These are phyloP conservation scores for Toxostoma redivivum DNA, from an alignment of 2,113 vertebrate genomes.

Conservation along the genomic window DNA sequence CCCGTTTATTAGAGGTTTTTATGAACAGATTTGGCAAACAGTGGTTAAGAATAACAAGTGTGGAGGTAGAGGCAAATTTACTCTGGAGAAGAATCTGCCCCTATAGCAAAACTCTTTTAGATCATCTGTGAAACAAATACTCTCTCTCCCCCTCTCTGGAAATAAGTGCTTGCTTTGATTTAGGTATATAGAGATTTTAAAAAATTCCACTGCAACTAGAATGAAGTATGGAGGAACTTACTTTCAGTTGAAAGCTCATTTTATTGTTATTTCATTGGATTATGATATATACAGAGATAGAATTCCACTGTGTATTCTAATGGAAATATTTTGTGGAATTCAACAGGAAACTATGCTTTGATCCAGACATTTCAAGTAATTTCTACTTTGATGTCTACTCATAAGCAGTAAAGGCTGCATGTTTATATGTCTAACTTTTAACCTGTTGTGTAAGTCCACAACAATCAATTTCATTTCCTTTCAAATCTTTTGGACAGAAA, in stretches of 20 bases:
- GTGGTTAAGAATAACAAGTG: accelerated
- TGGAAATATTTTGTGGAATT: neutral
- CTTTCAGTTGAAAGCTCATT: neutral
- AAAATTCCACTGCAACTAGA: neutral
- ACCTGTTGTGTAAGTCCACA: neutral
- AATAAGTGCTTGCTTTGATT: neutral
- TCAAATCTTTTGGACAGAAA: neutral
- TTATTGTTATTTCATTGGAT: neutral
- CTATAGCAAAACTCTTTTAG: neutral
- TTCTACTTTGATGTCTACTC: neutral
- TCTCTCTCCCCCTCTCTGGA: neutral
- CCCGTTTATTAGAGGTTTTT: neutral
- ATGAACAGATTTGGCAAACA: neutral
- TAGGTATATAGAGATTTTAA: neutral
- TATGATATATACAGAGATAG: neutral
- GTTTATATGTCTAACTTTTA: neutral
- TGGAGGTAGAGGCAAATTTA: neutral
- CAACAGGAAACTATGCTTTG: neutral
- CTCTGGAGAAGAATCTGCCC: neutral
- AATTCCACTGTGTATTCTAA: neutral
- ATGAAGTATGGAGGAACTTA: neutral
- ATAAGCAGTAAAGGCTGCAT: neutral
- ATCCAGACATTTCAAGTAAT: neutral
- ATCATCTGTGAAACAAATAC: neutral
- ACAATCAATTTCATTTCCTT: neutral